Evolutionary conservation across 2,113 vertebrate genomes (phyloP), one percentile per base, ranked within the genome.

Genomic region (Tamias sibiricus): DNA sequence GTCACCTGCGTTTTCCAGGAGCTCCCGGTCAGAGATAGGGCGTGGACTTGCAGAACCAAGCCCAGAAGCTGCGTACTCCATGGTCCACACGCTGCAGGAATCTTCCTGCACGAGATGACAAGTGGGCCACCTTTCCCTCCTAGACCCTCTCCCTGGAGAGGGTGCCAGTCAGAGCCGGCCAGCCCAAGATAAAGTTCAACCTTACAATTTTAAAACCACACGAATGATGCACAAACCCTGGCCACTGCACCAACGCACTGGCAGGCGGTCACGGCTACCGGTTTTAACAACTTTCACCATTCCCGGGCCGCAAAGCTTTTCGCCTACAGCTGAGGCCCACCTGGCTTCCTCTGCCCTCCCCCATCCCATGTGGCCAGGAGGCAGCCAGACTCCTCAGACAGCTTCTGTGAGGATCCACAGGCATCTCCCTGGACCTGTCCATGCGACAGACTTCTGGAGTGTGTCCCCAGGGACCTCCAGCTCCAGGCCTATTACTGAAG

Each of bases 401-500:
- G 69, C 74, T 69, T 88, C 68, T n/a, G 7, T 6, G 52, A 52
- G 42, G 35, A 79, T 76, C 54, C 49, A 28, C 52, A 59, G 87
- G 76, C 77, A 0, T 81, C 57, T 87, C 71, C 76, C 76, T 1
- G 3, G 88, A 92, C 95, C 88, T 88, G 77, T 84, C 95, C 79
- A 19, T 47, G 59, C 54, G 12, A 42, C 80, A 14, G 93, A 57
- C 90, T 96, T 95, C 81, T n/a, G 81, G 96, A 94, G 83, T 22
- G 0, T 4, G 32, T 84, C 97, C 81, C 80, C 37, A 1, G 96
- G 77, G 92, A 94, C 91, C 77, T 93, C 93, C 49, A 37, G 81
- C 93, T 66, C 91, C 74, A 83, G 91, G 92, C 87, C 92, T 94
- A 94, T 98, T 94, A 96, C 96, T 47, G 84, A 90, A 90, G 93